Percentiles rank a stretch among this genome's conserved stretches.
Evolutionary conservation across 1,140 invertebrate species (phyloP).

Genomic region (Ruditapes philippinarum): DNA sequence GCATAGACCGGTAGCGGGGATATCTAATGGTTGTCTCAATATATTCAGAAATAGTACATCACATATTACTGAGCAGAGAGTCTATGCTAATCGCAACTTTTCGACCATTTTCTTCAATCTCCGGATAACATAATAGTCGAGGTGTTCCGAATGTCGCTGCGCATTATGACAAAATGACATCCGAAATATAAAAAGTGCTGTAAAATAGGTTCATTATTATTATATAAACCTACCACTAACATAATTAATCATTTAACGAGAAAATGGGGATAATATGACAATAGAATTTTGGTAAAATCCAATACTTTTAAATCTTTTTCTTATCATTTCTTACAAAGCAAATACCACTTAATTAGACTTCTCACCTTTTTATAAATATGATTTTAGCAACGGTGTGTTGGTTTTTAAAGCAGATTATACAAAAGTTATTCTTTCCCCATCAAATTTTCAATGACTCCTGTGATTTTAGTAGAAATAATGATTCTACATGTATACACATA

Average conservation of each 20-base stretch:
- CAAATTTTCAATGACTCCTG: neutral
- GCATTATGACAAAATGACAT: no score
- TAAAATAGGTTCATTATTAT: no score
- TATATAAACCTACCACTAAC: neutral
- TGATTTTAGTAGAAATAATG: neutral
- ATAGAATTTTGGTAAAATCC: conserved; percentile 6
- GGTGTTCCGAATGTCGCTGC: no score
- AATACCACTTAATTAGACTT: conserved; percentile 8
- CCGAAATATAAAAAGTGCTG: no score
- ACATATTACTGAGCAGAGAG: no score
- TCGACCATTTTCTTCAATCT: no score
- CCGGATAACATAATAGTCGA: no score
- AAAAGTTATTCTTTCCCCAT: neutral
- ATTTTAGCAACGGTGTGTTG: neutral
- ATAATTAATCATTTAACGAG: conserved; percentile 5
- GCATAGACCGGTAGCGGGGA: neutral
- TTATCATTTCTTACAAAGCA: conserved; percentile 1
- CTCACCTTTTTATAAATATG: conserved; percentile 23
- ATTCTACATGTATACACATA: neutral
- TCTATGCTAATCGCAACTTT: no score
- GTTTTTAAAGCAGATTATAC: neutral
- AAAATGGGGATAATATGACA: neutral
- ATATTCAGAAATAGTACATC: no score
- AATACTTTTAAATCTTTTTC: neutral
- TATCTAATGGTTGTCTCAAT: no score